phyloP scores from a whole-genome alignment of 2,113 vertebrate genomes.

The Struthio camelus region DNA sequence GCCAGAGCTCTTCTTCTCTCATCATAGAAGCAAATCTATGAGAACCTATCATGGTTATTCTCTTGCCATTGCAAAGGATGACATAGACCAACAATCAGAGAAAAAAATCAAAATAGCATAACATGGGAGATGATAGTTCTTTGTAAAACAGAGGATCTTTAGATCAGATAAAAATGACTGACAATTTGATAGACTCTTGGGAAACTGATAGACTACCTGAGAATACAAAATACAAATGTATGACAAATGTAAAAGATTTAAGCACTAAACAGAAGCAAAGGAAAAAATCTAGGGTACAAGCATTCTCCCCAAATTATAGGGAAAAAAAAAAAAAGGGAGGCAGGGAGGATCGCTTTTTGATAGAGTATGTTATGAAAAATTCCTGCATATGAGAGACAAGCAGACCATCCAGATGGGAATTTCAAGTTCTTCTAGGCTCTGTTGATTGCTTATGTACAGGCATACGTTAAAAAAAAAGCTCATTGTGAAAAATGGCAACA shows the following conservation, averaged over 20 bases:
- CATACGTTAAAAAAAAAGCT: background rate
- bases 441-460: background rate
- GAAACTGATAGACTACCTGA: background rate
- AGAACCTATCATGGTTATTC: background rate
- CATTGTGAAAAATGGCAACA: conserved; percentile 8
- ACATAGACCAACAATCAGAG: background rate
- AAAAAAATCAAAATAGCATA: background rate
- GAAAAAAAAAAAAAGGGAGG: background rate
- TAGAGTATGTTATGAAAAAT: background rate
- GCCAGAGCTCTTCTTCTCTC: background rate
- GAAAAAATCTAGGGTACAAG: background rate
- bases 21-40: background rate
- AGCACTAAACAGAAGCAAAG: background rate
- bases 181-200: background rate
- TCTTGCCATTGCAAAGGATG: background rate
- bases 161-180: background rate
- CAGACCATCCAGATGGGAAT: background rate
- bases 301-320: background rate
- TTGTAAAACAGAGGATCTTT: background rate
- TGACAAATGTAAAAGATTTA: background rate
- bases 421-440: conserved; percentile 13
- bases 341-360: background rate
- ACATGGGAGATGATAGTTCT: background rate
- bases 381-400: background rate
- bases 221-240: background rate